Base-by-base conservation (phyloP, 2,888 invertebrate genomes). In the Leuctra nigra region DNA sequence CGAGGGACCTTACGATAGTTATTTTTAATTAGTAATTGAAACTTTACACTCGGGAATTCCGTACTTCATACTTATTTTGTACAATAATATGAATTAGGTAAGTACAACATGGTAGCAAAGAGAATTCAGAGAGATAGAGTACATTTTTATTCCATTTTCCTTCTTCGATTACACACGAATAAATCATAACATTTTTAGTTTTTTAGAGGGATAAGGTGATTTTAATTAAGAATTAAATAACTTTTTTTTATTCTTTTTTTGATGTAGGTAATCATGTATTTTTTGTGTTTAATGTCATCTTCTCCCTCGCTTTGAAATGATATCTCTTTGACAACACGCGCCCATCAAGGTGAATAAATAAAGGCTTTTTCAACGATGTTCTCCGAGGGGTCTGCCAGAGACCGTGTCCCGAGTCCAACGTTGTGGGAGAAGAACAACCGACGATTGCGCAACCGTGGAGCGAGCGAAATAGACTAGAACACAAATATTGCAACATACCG, bases 21-120 rank as follows among this genome's bases (percentile, higher is more conserved):
- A 14, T 41, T 41, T 41, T 11, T 41, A 29, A 41, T 41, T 41
- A 41, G n/a, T 41, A 41, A 41, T 41, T 41, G 41, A 41, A 41
- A 41, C 41, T 41, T 41, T 41, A 41, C 41, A 41, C 41, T 18
- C 41, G 41, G 41, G n/a, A 41, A 41, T 41, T 18, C 20, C 20
- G 41, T 41, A 18, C 41, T 18, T 29, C 29, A 29, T 29, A 29
- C 11, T 44, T 44, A 23, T 16, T 72, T 72, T 73, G 73, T 73
- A 73, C 72, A 73, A 70, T 70, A 72, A 72, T 70, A 72, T 70
- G 72, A 72, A 72, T 44, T 20, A n/a, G n/a, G n/a, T 72, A 73
- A 73, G 73, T 73, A 73, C 72, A 73, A 73, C 71, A 70, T 72
- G 69, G 71, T 72, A 73, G 72, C 72, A 72, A 72, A 72, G 72